A percentile compares a stretch with the other conserved stretches of the same genome.
These are phyloP conservation scores for Lamprologus lemairii DNA, from an alignment of 2,113 vertebrate genomes.

Conservation along the genomic window DNA sequence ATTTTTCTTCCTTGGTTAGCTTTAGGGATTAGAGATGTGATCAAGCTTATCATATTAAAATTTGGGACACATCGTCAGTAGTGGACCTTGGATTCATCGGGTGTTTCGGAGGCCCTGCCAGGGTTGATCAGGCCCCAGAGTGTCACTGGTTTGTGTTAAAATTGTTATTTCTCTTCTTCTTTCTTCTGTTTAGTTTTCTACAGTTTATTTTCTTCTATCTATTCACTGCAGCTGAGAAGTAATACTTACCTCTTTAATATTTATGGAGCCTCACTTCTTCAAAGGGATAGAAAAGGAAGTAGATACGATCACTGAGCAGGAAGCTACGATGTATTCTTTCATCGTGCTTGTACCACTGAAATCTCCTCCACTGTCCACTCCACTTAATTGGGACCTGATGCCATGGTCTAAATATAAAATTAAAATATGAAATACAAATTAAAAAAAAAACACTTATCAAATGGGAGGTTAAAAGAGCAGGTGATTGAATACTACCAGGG, in stretches of 20 bases:
- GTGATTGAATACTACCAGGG: background rate
- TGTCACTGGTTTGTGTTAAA: background rate
- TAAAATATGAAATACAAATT: background rate
- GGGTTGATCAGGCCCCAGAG: background rate
- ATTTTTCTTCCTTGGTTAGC: background rate
- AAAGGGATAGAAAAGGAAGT: background rate
- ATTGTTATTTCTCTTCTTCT: background rate
- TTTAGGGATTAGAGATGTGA: background rate
- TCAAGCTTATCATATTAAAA: background rate
- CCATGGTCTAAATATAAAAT: background rate
- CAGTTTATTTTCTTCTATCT: background rate
- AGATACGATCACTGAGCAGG: background rate
- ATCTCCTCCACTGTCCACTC: accelerated
- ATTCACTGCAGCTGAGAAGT: background rate
- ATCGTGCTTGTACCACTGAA: background rate
- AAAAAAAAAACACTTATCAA: background rate
- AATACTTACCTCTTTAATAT: background rate
- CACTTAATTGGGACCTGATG: background rate
- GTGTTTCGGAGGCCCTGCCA: background rate
- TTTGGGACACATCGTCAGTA: background rate
- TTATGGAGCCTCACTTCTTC: background rate
- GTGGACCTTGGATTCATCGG: accelerated
- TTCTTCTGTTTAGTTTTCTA: background rate
- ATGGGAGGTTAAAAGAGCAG: background rate
- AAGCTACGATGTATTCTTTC: accelerated